phyloP scores from a whole-genome alignment of 1,140 invertebrate species.

The Drosophila pachea region DNA sequence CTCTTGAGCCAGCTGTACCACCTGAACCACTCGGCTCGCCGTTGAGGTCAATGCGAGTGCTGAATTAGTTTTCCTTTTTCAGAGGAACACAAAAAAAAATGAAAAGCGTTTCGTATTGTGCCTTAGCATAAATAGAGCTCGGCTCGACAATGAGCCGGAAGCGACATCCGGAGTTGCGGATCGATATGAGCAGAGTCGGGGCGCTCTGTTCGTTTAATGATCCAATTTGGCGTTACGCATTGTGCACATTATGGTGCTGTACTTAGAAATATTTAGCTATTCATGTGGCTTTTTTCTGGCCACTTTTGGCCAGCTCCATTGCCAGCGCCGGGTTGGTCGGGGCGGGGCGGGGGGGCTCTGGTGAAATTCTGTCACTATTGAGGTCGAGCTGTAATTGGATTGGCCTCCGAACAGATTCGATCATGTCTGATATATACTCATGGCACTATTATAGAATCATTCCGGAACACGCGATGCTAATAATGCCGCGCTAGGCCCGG shows the following conservation, averaged over 20 bases:
- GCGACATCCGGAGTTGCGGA: slow-evolving; percentile 75
- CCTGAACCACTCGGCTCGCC: too few species aligned
- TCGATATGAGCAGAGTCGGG: slow-evolving; percentile 67
- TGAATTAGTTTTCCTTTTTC: slow-evolving; percentile 32
- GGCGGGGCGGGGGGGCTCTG: not conserved
- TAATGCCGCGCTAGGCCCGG: slow-evolving; percentile 43
- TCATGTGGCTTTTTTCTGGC: slow-evolving; percentile 28
- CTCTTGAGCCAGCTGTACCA: too few species aligned
- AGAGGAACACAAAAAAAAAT: slow-evolving; percentile 1
- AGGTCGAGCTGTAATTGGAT: slow-evolving; percentile 56
- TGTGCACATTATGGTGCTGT: slow-evolving; percentile 68
- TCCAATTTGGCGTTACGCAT: slow-evolving; percentile 77
- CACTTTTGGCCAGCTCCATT: slow-evolving; percentile 9
- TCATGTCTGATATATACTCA: slow-evolving; percentile 46
- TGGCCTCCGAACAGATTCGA: slow-evolving; percentile 64
- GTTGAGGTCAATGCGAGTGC: slow-evolving; percentile 66
- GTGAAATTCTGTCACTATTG: slow-evolving; percentile 59
- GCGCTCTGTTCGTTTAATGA: slow-evolving; percentile 64
- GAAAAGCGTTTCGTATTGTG: slow-evolving; percentile 33
- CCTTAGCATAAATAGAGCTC: slow-evolving; percentile 64
- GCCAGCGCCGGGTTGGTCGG: slow-evolving; percentile 6
- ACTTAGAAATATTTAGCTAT: slow-evolving; percentile 50
- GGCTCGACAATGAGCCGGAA: slow-evolving; percentile 74
- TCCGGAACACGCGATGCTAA: slow-evolving; percentile 52
- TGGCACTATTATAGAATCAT: slow-evolving; percentile 8